Conservation (phyloP, 2,888 invertebrate species). For the Sceliomorpha sp. region DNA sequence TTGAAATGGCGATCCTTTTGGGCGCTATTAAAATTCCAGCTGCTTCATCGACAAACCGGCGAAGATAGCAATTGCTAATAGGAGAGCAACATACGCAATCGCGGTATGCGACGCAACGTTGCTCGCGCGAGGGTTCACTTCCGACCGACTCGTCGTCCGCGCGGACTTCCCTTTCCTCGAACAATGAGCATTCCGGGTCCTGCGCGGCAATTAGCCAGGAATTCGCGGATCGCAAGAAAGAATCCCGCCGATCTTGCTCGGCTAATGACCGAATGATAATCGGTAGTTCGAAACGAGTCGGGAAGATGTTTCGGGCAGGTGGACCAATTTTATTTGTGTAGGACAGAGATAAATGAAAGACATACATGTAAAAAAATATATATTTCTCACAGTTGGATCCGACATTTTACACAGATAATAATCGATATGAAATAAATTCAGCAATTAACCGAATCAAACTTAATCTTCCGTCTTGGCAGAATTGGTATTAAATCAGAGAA, state of each 20-base stretch:
- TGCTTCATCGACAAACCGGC: constrained; percentile 32
- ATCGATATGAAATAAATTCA: too few species aligned
- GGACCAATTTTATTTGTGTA: too few species aligned
- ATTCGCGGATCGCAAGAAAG: constrained; percentile 57
- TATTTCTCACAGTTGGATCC: too few species aligned
- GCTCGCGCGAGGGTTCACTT: constrained; percentile 40
- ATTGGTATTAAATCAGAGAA: constrained; percentile 2
- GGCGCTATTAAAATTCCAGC: constrained; percentile 23
- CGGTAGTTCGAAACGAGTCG: too few species aligned
- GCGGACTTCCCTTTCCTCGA: constrained; percentile 55
- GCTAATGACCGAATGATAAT: constrained; percentile 20
- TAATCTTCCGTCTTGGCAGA: not conserved
- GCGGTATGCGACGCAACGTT: constrained; percentile 60
- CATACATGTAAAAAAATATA: too few species aligned
- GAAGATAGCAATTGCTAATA: constrained; percentile 38
- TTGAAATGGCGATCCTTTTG: not conserved
- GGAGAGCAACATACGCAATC: constrained; percentile 40
- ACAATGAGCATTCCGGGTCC: constrained; percentile 64
- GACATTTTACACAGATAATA: too few species aligned
- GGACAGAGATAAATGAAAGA: too few species aligned
- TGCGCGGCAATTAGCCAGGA: constrained; percentile 62
- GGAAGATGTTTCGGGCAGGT: too few species aligned
- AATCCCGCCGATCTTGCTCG: constrained; percentile 34
- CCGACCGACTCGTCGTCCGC: constrained; percentile 46
- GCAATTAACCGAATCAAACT: too few species aligned